Percentiles rank a stretch among this genome's conserved stretches.
These are phyloP conservation scores for Pseudococcus longispinus DNA, from an alignment of 2,888 invertebrate genomes.

Conservation along the genomic window DNA sequence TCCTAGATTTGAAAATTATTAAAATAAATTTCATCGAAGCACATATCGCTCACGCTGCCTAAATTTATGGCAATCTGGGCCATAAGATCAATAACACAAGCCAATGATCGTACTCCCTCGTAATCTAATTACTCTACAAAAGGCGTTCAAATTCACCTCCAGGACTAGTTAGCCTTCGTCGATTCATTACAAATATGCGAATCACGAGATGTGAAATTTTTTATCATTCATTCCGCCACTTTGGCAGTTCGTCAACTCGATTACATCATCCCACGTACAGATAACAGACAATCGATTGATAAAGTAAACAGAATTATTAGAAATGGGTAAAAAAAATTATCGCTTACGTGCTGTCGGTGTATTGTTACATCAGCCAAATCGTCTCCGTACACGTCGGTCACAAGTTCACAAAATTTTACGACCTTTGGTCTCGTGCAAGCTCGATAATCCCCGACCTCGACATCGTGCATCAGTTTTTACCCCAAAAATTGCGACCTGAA, in stretches of 20 bases:
- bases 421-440: not conserved
- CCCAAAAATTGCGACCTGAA: not conserved
- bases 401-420: not conserved
- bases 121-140: no score
- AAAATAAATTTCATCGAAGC: no score
- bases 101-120: no score
- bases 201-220: not conserved
- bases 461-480: not conserved
- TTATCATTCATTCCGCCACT: not conserved
- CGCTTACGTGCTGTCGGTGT: not conserved
- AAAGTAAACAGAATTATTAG: not conserved
- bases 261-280: not conserved
- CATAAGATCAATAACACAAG: no score
- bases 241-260: not conserved
- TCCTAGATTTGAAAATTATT: no score
- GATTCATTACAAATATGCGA: not conserved
- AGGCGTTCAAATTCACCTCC: no score
- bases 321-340: not conserved
- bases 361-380: not conserved
- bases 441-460: not conserved
- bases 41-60: no score
- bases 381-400: not conserved
- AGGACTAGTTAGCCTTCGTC: not conserved
- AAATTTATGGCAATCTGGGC: no score
- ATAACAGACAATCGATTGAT: conserved; percentile 11